phyloP scores from a whole-genome alignment of 2,797 vertebrate species.

The Holocentrus rufus region DNA sequence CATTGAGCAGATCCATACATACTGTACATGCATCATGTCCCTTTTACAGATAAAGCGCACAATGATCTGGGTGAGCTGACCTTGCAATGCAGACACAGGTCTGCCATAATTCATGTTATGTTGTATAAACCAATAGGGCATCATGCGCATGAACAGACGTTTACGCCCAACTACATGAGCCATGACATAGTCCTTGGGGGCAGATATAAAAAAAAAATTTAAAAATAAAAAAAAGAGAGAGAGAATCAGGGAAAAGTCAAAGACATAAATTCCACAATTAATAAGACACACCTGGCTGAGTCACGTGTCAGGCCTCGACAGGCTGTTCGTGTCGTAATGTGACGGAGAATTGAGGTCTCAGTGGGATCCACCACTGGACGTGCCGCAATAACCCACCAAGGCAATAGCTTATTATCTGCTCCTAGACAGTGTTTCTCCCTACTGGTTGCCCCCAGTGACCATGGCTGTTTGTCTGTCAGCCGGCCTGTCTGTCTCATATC shows the following conservation, averaged over 20 bases:
- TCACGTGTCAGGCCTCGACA: constrained; percentile 34
- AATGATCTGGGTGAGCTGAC: constrained; percentile 32
- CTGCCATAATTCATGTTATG: constrained; percentile 36
- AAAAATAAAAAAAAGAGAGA: no score
- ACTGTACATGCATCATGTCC: constrained; percentile 46
- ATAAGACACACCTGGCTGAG: constrained; percentile 62
- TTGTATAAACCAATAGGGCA: background rate
- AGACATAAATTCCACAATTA: constrained; percentile 61
- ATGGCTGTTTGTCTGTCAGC: constrained; percentile 63
- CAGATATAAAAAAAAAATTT: background rate
- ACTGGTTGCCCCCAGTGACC: constrained; percentile 59
- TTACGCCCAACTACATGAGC: constrained; percentile 10
- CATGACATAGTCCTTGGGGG: background rate
- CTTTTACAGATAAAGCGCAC: constrained; percentile 33
- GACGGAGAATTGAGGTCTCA: constrained; percentile 50
- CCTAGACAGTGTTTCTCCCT: constrained; percentile 57
- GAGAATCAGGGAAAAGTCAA: constrained; percentile 55
- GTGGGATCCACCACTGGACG: constrained; percentile 25
- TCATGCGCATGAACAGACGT: constrained; percentile 36
- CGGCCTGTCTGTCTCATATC: constrained; percentile 63
- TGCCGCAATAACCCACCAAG: constrained; percentile 47
- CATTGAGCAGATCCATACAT: no score
- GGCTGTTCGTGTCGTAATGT: constrained; percentile 35
- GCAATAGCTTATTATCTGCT: constrained; percentile 62
- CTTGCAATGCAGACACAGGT: constrained; percentile 54